These are phyloP conservation scores for Aspidapion aeneum DNA, from an alignment of 2,888 invertebrate genomes.

Conservation along the genomic window DNA sequence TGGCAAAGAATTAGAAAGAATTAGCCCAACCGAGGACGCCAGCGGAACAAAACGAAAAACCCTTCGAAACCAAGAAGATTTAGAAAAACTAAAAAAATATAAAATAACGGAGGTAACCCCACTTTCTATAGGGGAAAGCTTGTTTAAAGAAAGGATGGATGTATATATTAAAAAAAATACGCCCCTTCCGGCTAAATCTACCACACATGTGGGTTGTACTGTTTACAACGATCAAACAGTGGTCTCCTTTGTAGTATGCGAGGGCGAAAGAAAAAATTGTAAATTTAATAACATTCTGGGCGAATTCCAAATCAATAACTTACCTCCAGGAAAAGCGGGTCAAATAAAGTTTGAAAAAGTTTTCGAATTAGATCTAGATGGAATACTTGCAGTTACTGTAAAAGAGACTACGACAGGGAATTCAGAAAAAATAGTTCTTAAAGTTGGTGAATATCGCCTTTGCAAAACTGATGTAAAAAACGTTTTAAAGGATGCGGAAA, in stretches of 20 bases:
- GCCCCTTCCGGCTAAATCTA: constrained; percentile 19
- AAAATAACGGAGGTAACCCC: constrained; percentile 31
- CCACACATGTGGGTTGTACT: constrained; percentile 11
- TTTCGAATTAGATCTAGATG: constrained; percentile 26
- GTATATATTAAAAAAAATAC: constrained; percentile 30
- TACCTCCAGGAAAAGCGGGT: constrained; percentile 23
- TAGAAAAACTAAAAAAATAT: constrained; percentile 19
- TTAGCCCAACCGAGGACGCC: constrained; percentile 19
- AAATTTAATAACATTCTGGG: constrained; percentile 23
- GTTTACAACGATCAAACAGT: constrained; percentile 23
- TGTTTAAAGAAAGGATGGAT: constrained; percentile 23
- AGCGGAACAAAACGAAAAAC: no score
- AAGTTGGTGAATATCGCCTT: constrained; percentile 19
- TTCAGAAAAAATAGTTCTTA: constrained; percentile 19
- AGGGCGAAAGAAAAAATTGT: constrained; percentile 26
- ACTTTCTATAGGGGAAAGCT: constrained; percentile 30
- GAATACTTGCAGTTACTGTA: constrained; percentile 27
- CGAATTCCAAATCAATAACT: constrained; percentile 15
- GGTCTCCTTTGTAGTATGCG: constrained; percentile 21
- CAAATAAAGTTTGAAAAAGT: constrained; percentile 14
- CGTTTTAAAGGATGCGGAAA: constrained; percentile 18
- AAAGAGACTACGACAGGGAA: constrained; percentile 13
- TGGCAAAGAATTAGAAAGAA: constrained; percentile 16
- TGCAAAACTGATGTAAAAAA: constrained; percentile 23
- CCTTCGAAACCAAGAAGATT: constrained; percentile 14